These are phyloP conservation scores for Ganaspis sp. DNA, from an alignment of 1,140 invertebrate species.

Conservation along the genomic window DNA sequence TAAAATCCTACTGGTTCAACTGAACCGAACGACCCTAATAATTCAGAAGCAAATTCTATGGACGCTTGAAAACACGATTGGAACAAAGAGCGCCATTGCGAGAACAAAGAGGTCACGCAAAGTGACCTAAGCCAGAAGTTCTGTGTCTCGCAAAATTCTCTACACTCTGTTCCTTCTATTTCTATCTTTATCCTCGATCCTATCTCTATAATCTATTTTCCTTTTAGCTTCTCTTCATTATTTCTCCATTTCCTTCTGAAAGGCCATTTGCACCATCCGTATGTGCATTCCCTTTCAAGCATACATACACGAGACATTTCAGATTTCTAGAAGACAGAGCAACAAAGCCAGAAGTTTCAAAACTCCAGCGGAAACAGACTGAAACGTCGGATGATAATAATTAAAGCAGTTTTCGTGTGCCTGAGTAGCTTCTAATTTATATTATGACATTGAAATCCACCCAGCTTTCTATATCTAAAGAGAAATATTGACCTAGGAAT, in stretches of 20 bases:
- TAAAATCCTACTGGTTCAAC: conserved; percentile 54
- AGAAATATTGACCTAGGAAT: too few relatives aligned
- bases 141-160: neutral
- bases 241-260: neutral
- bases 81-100: conserved; percentile 53
- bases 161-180: neutral
- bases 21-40: conserved; percentile 62
- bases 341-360: conserved; percentile 1
- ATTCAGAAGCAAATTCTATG: conserved; percentile 64
- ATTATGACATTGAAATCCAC: neutral
- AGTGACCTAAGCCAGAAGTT: conserved; percentile 22
- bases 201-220: neutral
- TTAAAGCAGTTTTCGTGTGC: neutral
- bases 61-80: conserved; percentile 59
- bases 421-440: neutral
- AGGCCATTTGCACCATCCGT: neutral
- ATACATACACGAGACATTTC: neutral
- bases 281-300: neutral
- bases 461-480: too few relatives aligned
- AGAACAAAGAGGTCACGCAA: conserved; percentile 54
- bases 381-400: neutral
- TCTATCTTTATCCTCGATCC: neutral
- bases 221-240: neutral
- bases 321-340: neutral
- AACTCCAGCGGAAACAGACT: neutral